These are phyloP conservation scores for Parasteatoda tepidariorum DNA, from an alignment of 1,140 invertebrate genomes.

Conservation along the genomic window DNA sequence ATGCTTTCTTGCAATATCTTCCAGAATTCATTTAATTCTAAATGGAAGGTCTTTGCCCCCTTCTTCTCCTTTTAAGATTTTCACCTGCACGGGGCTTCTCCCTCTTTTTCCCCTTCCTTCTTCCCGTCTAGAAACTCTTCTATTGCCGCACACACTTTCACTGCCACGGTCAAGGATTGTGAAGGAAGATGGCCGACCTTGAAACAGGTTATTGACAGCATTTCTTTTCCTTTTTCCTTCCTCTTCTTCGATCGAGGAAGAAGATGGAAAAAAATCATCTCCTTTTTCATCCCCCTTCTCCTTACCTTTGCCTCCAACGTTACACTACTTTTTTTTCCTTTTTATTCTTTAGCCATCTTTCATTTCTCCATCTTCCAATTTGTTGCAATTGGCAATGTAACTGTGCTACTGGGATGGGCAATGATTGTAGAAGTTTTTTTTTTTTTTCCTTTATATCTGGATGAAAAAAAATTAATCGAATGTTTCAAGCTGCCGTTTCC, in stretches of 20 bases:
- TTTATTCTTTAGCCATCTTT: neutral
- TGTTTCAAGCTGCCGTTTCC: too few species aligned
- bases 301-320: neutral
- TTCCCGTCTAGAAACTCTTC: constrained; percentile 31
- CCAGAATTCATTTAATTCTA: too few species aligned
- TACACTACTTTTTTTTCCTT: neutral
- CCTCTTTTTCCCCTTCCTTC: constrained; percentile 10
- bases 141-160: constrained; percentile 22
- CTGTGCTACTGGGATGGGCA: too few species aligned
- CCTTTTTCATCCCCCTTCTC: neutral
- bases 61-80: neutral
- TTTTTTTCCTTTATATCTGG: too few species aligned
- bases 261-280: neutral
- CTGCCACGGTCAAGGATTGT: constrained; percentile 28
- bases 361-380: neutral
- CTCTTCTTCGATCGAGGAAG: neutral
- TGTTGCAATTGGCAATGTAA: too few species aligned
- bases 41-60: constrained; percentile 7
- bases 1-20: too few species aligned
- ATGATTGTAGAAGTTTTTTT: too few species aligned
- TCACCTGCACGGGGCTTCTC: neutral
- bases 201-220: constrained; percentile 22
- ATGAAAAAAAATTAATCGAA: too few species aligned
- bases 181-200: constrained; percentile 5
- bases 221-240: neutral